A percentile compares a stretch with the other conserved stretches of the same genome.
Conservation (phyloP, 2,113 vertebrate genomes). For the Megaceryle torquata region DNA sequence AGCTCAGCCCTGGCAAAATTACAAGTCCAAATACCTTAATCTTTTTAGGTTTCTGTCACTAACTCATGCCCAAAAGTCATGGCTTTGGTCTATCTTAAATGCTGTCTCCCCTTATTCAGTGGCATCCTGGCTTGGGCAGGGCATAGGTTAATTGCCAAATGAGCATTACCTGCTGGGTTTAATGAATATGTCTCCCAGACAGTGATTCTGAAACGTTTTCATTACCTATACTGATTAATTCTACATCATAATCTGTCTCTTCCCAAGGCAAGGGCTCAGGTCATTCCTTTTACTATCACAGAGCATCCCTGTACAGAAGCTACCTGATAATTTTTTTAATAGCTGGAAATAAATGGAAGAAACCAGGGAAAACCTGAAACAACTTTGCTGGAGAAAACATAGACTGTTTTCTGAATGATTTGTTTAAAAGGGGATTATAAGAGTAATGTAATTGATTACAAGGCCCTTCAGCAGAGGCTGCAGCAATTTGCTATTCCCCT, state of each 20-base stretch:
- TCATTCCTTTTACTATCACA: background rate
- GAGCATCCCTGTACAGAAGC: background rate
- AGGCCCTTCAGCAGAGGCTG: background rate
- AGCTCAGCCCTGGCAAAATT: constrained; percentile 1
- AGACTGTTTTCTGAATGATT: background rate
- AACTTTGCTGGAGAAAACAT: background rate
- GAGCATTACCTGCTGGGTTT: background rate
- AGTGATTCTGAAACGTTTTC: background rate
- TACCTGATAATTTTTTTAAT: background rate
- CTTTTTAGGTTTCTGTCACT: background rate
- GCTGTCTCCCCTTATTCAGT: background rate
- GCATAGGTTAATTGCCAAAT: background rate
- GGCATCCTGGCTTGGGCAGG: background rate
- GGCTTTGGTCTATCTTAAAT: background rate
- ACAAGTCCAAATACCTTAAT: background rate
- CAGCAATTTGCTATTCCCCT: background rate
- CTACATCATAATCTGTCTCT: background rate
- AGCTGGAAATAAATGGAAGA: background rate
- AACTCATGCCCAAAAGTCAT: background rate
- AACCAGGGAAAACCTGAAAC: background rate
- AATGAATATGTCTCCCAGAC: background rate
- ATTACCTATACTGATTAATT: background rate
- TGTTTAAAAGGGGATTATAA: background rate
- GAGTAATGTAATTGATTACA: background rate
- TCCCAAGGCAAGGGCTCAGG: background rate